These are phyloP conservation scores for Diorhabda carinulata DNA, from an alignment of 1,140 invertebrate genomes.

Conservation along the genomic window DNA sequence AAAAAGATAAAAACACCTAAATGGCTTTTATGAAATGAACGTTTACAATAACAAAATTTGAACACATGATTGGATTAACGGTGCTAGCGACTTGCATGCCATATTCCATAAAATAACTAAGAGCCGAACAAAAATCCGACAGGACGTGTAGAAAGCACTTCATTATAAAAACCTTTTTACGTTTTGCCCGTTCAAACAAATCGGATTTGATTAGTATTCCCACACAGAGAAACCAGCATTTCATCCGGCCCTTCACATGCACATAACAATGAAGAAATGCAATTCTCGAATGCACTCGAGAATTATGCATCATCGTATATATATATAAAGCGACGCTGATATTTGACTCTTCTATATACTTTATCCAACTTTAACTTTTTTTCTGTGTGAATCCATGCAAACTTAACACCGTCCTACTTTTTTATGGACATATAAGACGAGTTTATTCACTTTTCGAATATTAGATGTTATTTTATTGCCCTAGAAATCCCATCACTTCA, in stretches of 20 bases:
- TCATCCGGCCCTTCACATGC: slow-evolving; percentile 28
- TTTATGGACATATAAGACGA: not conserved
- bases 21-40: slow-evolving; percentile 33
- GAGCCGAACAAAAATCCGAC: slow-evolving; percentile 35
- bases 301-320: slow-evolving; percentile 19
- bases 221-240: slow-evolving; percentile 27
- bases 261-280: slow-evolving; percentile 35
- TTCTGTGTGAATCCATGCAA: not conserved
- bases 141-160: slow-evolving; percentile 39
- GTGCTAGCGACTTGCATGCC: slow-evolving; percentile 34
- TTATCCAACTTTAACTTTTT: not conserved
- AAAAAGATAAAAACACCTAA: slow-evolving; percentile 23
- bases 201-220: slow-evolving; percentile 41
- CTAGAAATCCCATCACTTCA: no score
- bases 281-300: slow-evolving; percentile 32
- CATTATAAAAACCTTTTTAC: slow-evolving; percentile 40
- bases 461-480: not conserved
- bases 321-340: slow-evolving; percentile 3
- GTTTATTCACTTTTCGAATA: not conserved
- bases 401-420: not conserved
- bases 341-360: not conserved
- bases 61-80: slow-evolving; percentile 37
- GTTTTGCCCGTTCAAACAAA: slow-evolving; percentile 40
- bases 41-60: slow-evolving; percentile 38
- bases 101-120: slow-evolving; percentile 40